A percentile compares a stretch with the other conserved stretches of the same genome.
Evolutionary conservation across 2,888 invertebrate species (phyloP).

Genomic region (Phaedon cochleariae): DNA sequence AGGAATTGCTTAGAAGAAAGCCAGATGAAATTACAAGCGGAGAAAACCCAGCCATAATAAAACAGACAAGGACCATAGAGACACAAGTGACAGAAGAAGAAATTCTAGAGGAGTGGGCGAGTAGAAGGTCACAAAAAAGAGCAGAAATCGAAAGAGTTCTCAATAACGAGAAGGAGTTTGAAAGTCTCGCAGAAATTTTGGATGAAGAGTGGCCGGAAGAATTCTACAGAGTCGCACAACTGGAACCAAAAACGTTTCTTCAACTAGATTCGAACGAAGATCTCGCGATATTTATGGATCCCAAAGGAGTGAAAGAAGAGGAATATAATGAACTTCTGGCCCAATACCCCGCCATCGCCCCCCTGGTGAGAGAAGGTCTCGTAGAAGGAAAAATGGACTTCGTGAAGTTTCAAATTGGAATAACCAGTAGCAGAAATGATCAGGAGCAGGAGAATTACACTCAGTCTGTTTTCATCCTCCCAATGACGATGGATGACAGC

Average conservation of each 20-base stretch:
- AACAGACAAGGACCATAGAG: not conserved
- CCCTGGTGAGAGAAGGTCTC: not conserved
- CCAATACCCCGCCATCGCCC: not conserved
- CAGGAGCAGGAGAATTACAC: too few relatives aligned
- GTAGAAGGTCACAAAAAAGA: too few relatives aligned
- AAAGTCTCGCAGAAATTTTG: too few relatives aligned
- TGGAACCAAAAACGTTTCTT: too few relatives aligned
- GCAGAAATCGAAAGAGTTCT: too few relatives aligned
- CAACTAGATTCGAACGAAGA: too few relatives aligned
- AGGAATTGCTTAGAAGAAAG: not conserved
- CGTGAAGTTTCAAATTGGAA: not conserved
- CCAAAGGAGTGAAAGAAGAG: too few relatives aligned
- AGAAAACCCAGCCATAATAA: not conserved
- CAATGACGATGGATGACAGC: not conserved
- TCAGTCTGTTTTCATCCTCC: not conserved
- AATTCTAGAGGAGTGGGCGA: not conserved
- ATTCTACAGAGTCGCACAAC: too few relatives aligned
- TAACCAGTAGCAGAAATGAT: too few relatives aligned
- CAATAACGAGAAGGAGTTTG: too few relatives aligned
- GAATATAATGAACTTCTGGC: constrained; percentile 1
- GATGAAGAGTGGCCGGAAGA: too few relatives aligned
- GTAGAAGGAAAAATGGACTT: constrained; percentile 1
- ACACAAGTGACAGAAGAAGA: not conserved
- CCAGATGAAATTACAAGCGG: not conserved
- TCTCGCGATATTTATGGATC: too few relatives aligned